Base-by-base conservation (phyloP, 2,113 vertebrate genomes). In the Phodopus roborovskii region DNA sequence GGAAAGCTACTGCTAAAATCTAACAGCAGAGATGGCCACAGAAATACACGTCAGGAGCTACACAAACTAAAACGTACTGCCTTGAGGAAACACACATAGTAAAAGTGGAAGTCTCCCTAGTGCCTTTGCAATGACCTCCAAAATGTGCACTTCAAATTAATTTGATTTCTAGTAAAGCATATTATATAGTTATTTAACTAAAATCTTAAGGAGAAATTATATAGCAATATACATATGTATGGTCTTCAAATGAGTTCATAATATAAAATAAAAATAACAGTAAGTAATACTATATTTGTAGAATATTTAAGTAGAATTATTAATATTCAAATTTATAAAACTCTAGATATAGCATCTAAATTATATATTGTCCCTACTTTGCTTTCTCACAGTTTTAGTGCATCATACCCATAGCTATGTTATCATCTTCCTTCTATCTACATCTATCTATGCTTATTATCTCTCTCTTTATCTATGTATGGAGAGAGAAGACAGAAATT, bases 311-410 rank as follows among this genome's bases (percentile, higher is more conserved):
- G 45, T 48, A 86, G 33, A 88, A 85, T 1, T 66, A 88, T 58
- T 91, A 39, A 74, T 73, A 89, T 7, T 74, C 64, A 93, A 66
- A 91, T 90, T 95, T 89, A 84, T 11, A 16, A 22, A 87, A 36
- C 0, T 3, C 56, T 92, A 92, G 30, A 53, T 62, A 66, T 71
- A 78, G 26, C 20, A 70, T 6, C 56, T 81, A 45, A 22, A 48
- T 91, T 66, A 94, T 45, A 86, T 22, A 45, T 33, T 75, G 1
- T 81, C 13, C 12, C 64, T 85, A 22, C 60, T 82, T 39, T 56
- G 1, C 12, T 91, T 64, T 87, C 12, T 26, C 0, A 12, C 73
- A 48, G 24, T 81, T 94, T 85, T 90, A 90, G 75, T 79, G 8
- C 16, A 93, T 60, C n/a, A 88, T 0, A 16, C 22, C 7, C n/a